Percentiles rank a stretch among this genome's conserved stretches.
Evolutionary conservation across 2,888 invertebrate genomes (phyloP).

Genomic region (Agonopterix alstromeriana): DNA sequence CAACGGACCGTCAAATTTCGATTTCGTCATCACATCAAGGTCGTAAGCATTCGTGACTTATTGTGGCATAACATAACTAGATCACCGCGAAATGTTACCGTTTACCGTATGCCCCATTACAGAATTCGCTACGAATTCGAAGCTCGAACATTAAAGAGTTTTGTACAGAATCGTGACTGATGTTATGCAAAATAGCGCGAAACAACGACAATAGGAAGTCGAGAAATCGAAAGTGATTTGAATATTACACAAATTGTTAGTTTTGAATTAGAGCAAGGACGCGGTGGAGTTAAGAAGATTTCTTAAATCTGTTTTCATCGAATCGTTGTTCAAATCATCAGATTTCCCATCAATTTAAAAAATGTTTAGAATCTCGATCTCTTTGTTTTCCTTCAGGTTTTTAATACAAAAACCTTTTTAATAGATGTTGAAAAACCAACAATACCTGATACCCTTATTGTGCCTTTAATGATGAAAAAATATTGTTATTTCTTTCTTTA

Average conservation of each 20-base stretch:
- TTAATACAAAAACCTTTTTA: too few relatives aligned
- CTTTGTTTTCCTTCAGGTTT: too few relatives aligned
- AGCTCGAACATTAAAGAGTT: constrained; percentile 47
- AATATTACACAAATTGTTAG: constrained; percentile 22
- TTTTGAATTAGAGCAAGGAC: constrained; percentile 16
- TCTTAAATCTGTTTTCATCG: not conserved
- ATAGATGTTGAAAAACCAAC: too few relatives aligned
- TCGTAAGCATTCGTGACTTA: constrained; percentile 44
- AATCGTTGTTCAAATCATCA: too few relatives aligned
- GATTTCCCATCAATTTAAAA: too few relatives aligned
- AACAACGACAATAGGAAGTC: constrained; percentile 48
- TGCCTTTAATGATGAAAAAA: too few relatives aligned
- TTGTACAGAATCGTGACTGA: constrained; percentile 50
- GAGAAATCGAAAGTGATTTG: constrained; percentile 34
- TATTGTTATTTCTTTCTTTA: too few relatives aligned
- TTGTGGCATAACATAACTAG: constrained; percentile 47
- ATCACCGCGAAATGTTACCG: constrained; percentile 49
- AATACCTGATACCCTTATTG: too few relatives aligned
- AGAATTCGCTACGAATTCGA: constrained; percentile 39
- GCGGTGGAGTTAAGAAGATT: constrained; percentile 1
- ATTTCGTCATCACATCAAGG: constrained; percentile 54
- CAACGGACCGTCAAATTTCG: constrained; percentile 43
- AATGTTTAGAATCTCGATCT: too few relatives aligned
- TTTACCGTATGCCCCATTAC: constrained; percentile 49
- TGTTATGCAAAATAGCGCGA: constrained; percentile 58